Evolutionary conservation across 92 coral and sea anemone genomes (phyloP).

Genomic region (Porites lobata): DNA sequence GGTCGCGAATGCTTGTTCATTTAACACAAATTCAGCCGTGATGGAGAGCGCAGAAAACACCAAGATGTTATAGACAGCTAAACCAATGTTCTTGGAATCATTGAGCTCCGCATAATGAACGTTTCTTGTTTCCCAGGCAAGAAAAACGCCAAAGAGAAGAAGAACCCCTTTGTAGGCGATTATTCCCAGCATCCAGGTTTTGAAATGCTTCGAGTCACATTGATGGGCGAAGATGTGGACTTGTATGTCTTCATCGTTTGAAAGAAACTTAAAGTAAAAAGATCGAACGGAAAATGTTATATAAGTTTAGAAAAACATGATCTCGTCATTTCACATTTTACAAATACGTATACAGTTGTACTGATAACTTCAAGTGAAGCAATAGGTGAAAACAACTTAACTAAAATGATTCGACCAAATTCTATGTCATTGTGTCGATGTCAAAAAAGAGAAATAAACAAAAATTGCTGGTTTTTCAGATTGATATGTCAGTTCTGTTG

Average conservation of each 20-base stretch:
- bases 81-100: conserved; percentile 90
- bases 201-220: conserved; percentile 69
- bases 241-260: conserved; percentile 69
- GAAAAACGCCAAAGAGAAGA: conserved; percentile 85
- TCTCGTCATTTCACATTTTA: no score
- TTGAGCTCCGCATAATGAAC: conserved; percentile 85
- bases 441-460: no score
- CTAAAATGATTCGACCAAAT: no score
- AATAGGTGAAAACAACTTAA: no score
- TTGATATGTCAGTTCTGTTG: no score
- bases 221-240: conserved; percentile 47
- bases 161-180: conserved; percentile 78
- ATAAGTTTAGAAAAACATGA: no score
- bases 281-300: not conserved
- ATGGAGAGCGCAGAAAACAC: conserved; percentile 74
- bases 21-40: conserved; percentile 60
- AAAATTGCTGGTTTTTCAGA: no score
- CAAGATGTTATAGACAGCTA: conserved; percentile 90
- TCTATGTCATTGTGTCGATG: no score
- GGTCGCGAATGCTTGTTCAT: conserved; percentile 19
- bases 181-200: conserved; percentile 71
- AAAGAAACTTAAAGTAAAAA: conserved; percentile 42
- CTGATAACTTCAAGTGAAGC: no score
- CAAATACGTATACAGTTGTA: no score
- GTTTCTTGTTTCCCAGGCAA: conserved; percentile 91